Conservation (phyloP, 2,113 vertebrate species). For the Fulmarus glacialis region DNA sequence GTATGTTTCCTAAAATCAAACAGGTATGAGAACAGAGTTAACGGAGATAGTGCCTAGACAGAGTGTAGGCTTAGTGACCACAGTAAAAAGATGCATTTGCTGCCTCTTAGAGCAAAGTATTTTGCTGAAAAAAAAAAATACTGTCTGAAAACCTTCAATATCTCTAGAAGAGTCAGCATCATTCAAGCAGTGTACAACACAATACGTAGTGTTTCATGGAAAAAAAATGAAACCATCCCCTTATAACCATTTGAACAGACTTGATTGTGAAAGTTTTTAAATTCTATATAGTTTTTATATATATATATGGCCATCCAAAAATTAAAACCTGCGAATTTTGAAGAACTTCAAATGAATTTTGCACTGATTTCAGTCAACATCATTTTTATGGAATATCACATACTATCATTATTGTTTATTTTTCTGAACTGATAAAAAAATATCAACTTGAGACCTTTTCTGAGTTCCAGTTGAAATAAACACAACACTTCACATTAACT, state of each 20-base stretch:
- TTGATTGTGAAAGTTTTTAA: background rate
- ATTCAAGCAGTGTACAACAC: background rate
- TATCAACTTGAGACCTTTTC: background rate
- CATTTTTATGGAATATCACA: background rate
- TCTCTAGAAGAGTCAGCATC: background rate
- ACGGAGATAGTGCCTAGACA: background rate
- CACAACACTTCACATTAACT: background rate
- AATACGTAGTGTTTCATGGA: background rate
- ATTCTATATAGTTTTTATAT: background rate
- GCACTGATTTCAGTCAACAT: background rate
- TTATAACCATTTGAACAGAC: background rate
- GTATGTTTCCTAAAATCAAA: conserved; percentile 23
- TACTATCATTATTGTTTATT: background rate
- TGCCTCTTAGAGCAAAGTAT: background rate
- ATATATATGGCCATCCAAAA: background rate
- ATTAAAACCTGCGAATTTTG: background rate
- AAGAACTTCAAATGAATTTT: background rate
- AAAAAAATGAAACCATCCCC: background rate
- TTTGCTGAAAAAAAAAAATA: background rate
- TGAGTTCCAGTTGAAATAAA: background rate
- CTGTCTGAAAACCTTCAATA: background rate
- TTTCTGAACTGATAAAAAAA: background rate
- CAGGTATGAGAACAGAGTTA: background rate
- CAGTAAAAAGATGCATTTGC: background rate
- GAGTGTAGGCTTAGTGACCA: background rate